These are phyloP conservation scores for Heterochromis multidens DNA, from an alignment of 2,113 vertebrate genomes.

Conservation along the genomic window DNA sequence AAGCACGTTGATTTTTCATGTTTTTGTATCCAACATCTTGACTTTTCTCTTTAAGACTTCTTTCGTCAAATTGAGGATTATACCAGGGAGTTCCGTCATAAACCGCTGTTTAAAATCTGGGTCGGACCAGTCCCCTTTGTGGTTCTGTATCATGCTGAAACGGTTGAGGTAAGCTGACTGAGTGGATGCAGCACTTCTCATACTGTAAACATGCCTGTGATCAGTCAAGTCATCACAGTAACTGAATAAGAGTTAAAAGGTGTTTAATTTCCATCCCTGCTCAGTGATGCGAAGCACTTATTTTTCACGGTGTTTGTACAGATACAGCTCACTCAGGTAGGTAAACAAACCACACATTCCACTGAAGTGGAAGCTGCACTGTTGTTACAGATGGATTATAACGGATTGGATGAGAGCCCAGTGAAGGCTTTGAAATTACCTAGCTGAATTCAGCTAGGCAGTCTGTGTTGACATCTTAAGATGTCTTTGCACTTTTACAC, in stretches of 20 bases:
- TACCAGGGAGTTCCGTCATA: conserved; percentile 23
- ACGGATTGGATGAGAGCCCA: background rate
- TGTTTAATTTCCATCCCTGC: background rate
- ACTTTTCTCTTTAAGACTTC: conserved; percentile 77
- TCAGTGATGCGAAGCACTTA: background rate
- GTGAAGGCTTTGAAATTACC: background rate
- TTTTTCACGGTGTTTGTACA: too few relatives aligned
- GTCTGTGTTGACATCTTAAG: background rate
- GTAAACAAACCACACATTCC: background rate
- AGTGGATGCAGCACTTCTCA: background rate
- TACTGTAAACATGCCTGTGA: background rate
- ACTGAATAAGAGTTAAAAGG: too few relatives aligned
- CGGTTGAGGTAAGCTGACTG: conserved; percentile 80
- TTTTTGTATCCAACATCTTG: background rate
- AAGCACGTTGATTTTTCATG: background rate
- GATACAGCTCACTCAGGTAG: background rate
- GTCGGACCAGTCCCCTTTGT: conserved; percentile 82
- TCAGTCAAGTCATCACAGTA: too few relatives aligned
- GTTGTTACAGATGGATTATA: background rate
- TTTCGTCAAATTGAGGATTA: conserved; percentile 79
- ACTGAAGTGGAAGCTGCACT: background rate
- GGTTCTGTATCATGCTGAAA: conserved; percentile 81
- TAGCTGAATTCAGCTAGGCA: background rate
- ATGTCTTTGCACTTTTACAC: background rate
- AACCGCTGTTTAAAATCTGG: conserved; percentile 85